These are phyloP conservation scores for Archegozetes longisetosus DNA, from an alignment of 1,140 invertebrate species.

Conservation along the genomic window DNA sequence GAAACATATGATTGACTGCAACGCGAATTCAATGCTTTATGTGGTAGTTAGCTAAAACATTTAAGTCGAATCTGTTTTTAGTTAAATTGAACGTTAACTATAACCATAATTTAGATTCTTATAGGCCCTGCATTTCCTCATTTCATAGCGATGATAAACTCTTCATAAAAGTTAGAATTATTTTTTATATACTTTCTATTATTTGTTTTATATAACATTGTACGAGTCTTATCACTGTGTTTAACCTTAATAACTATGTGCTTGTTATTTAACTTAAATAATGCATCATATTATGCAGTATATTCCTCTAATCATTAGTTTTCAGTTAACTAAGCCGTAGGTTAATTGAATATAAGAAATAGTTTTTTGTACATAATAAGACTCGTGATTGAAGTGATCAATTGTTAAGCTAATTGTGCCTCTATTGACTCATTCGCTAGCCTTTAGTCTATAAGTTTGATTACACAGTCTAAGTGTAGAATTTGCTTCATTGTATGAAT, in stretches of 20 bases:
- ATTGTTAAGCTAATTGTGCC: no score
- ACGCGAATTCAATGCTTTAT: no score
- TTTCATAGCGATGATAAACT: slow-evolving; percentile 39
- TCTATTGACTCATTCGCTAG: no score
- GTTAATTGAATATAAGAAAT: background rate
- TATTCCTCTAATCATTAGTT: background rate
- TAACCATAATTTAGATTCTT: slow-evolving; percentile 37
- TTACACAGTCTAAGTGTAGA: no score
- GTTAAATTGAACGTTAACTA: no score
- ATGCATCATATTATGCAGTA: background rate
- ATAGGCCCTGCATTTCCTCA: slow-evolving; percentile 34
- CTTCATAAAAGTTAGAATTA: slow-evolving; percentile 34
- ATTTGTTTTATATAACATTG: slow-evolving; percentile 3
- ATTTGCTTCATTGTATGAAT: no score
- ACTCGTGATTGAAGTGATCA: no score
- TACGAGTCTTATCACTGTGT: background rate
- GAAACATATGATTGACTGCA: no score
- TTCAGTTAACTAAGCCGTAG: background rate
- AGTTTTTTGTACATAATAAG: no score
- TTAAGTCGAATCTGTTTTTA: no score
- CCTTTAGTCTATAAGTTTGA: no score
- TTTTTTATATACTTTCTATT: background rate
- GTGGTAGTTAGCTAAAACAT: no score
- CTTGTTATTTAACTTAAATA: background rate
- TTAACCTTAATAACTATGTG: slow-evolving; percentile 4